phyloP scores from a whole-genome alignment of 2,888 invertebrate species.

The Leucoma salicis region DNA sequence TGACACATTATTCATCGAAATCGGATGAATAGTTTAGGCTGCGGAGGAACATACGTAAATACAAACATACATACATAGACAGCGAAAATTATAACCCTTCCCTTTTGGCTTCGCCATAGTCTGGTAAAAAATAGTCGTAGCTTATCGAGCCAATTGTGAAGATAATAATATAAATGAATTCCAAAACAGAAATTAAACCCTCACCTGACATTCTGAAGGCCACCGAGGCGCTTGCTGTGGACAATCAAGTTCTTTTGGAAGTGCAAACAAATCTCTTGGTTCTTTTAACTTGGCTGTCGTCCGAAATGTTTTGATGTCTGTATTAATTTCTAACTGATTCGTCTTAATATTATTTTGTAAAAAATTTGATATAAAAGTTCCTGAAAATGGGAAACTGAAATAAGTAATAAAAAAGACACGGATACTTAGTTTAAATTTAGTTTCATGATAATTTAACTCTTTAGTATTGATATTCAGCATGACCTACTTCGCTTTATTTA shows the following conservation, averaged over 20 bases:
- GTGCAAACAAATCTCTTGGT: constrained; percentile 87
- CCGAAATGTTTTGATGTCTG: constrained; percentile 84
- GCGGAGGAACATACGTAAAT: too few relatives aligned
- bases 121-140: too few relatives aligned
- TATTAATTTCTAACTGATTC: constrained; percentile 86
- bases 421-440: not conserved
- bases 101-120: too few relatives aligned
- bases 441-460: not conserved
- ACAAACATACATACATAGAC: too few relatives aligned
- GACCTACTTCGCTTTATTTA: too few relatives aligned
- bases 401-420: too few relatives aligned
- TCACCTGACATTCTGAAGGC: constrained; percentile 95
- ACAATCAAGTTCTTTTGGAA: constrained; percentile 86
- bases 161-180: not conserved
- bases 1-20: too few relatives aligned
- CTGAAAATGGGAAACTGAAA: constrained; percentile 56
- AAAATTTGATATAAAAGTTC: constrained; percentile 84
- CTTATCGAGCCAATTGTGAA: too few relatives aligned
- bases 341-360: constrained; percentile 85
- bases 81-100: too few relatives aligned
- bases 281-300: constrained; percentile 85
- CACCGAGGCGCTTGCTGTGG: constrained; percentile 91
- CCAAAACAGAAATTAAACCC: constrained; percentile 11
- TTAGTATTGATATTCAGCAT: too few relatives aligned
- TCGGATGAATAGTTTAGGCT: too few relatives aligned